These are phyloP conservation scores for Terebella lapidaria DNA, from an alignment of 2,888 invertebrate species.

Conservation along the genomic window DNA sequence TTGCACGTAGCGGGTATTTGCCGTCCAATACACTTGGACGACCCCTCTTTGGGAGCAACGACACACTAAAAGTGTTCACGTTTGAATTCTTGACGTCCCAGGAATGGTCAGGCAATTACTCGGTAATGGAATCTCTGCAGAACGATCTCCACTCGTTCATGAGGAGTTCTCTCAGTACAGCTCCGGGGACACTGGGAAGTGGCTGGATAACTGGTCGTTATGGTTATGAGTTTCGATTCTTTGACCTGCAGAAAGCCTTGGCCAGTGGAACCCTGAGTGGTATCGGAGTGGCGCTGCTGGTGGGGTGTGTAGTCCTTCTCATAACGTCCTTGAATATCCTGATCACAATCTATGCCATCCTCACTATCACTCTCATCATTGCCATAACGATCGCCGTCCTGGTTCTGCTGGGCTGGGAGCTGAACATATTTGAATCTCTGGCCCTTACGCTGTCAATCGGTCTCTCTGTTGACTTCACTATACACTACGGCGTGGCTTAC, in stretches of 20 bases:
- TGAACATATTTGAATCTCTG: conserved; percentile 89
- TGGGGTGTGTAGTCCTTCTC: conserved; percentile 74
- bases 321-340: conserved; percentile 78
- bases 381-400: conserved; percentile 67
- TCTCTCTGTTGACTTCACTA: conserved; percentile 85
- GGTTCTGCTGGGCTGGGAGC: conserved; percentile 70
- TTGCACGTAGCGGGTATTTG: too few relatives aligned
- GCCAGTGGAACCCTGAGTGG: conserved; percentile 76
- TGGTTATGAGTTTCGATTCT: conserved; percentile 80
- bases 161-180: conserved; percentile 62
- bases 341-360: conserved; percentile 75
- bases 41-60: too few relatives aligned
- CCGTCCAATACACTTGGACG: too few relatives aligned
- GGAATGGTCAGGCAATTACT: conserved; percentile 58
- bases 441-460: conserved; percentile 90
- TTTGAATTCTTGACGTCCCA: too few relatives aligned
- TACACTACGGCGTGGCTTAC: conserved; percentile 86
- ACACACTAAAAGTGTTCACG: too few relatives aligned
- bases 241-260: conserved; percentile 79
- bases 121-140: conserved; percentile 73
- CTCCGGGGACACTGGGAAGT: conserved; percentile 68
- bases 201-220: conserved; percentile 45
- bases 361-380: conserved; percentile 78
- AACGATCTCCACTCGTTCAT: conserved; percentile 73
- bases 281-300: conserved; percentile 71